Base-by-base conservation (phyloP, 2,113 vertebrate species). In the Gnathonemus echidnorhynchus region DNA sequence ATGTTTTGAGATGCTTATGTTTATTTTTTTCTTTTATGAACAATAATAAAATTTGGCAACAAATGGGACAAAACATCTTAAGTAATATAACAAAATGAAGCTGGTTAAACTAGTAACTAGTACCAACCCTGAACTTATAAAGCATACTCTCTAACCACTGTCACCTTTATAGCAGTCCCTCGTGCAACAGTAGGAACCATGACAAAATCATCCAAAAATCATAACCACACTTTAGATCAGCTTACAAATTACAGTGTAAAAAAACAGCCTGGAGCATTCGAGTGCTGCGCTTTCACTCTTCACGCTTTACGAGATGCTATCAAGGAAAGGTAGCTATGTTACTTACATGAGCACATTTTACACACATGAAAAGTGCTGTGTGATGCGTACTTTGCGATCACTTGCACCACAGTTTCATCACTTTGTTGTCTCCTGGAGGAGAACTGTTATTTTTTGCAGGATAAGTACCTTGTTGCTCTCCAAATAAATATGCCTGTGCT, bases 41-140 rank as follows among this genome's bases (percentile, higher is more conserved):
- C 91, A 93, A 91, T 89, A 91, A 90, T 92, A 91, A 89, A 91
- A 92, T 91, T 91, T 92, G 91, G 91, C 92, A 92, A 92, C 89
- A 91, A 87, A 92, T 91, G 90, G 87, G 74, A 91, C 89, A 89
- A 85, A 88, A 89, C 91, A 74, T 85, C 42, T 70, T 27, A 86
- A 90, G 24, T 88, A 39, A 92, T 91, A 91, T 89, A 92, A 92
- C 91, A 87, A 39, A 50, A 90, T 91, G 87, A 91, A 92, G 84
- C 89, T 70, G 89, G 89, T 48, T 89, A 53, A 88, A 89, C 21
- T 85, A 85, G 83, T 45, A 92, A 88, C 90, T 91, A 52, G 74
- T 91, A 93, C 91, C 90, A 91, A 90, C 89, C 89, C 90, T 90
- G 92, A 91, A 93, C 92, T 90, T 92, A 91, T 92, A 91, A 93